Conservation (phyloP, 2,888 invertebrate species). For the Clivina fossor region DNA sequence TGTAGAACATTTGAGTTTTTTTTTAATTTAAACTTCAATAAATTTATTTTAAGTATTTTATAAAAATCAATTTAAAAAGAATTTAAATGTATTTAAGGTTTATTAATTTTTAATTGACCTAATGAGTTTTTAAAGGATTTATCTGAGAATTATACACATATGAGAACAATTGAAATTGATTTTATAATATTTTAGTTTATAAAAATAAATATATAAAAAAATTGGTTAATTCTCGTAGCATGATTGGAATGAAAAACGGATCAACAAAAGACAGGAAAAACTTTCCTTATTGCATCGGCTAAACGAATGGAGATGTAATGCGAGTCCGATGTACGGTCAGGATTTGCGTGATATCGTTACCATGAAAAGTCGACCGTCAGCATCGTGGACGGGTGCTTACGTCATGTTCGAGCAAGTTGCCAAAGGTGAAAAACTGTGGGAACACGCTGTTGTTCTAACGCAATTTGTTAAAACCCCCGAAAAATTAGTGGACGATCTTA, state of each 20-base stretch:
- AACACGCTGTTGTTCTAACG: conserved; percentile 56
- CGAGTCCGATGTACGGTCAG: conserved; percentile 81
- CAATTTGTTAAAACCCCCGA: conserved; percentile 64
- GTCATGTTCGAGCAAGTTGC: conserved; percentile 40
- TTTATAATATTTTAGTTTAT: too few relatives aligned
- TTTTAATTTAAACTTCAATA: too few relatives aligned
- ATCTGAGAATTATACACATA: too few relatives aligned
- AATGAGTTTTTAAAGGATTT: too few relatives aligned
- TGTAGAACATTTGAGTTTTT: too few relatives aligned
- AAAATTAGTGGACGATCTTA: conserved; percentile 60
- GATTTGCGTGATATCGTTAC: conserved; percentile 73
- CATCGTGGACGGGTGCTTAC: conserved; percentile 51
- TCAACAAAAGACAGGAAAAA: conserved; percentile 45
- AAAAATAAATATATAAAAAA: too few relatives aligned
- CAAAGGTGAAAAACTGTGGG: conserved; percentile 52
- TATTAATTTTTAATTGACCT: too few relatives aligned
- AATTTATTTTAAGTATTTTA: too few relatives aligned
- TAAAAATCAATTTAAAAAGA: too few relatives aligned
- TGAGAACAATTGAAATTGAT: too few relatives aligned
- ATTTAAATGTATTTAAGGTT: too few relatives aligned
- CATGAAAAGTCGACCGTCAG: conserved; percentile 48
- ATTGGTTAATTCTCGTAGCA: conserved; percentile 2
- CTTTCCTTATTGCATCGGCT: conserved; percentile 46
- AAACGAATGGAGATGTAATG: conserved; percentile 77
- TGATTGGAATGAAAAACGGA: conserved; percentile 21